Evolutionary conservation across 2,888 invertebrate species (phyloP).

Genomic region (Stenodera caucasica): DNA sequence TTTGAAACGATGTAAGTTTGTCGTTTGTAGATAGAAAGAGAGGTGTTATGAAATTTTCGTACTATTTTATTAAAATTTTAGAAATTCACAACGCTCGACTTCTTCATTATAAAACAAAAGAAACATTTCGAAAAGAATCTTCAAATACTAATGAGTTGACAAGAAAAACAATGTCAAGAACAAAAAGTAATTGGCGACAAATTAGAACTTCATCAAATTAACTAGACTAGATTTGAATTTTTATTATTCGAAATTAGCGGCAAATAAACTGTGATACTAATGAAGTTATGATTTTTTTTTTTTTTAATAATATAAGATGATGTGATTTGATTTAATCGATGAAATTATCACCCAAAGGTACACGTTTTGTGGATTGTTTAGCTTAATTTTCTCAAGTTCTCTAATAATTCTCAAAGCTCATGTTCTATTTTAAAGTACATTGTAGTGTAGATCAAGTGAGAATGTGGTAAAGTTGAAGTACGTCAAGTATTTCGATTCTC

Average conservation of each 20-base stretch:
- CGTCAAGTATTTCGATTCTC: constrained; percentile 14
- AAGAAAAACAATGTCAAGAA: constrained; percentile 23
- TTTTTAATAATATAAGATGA: not conserved
- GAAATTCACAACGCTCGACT: not conserved
- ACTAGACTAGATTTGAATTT: constrained; percentile 16
- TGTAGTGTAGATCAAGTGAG: constrained; percentile 7
- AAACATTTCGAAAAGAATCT: constrained; percentile 17
- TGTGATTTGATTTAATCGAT: not conserved
- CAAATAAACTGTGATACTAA: too few relatives aligned
- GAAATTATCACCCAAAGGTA: not conserved
- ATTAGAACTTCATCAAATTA: constrained; percentile 21
- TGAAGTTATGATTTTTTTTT: too few relatives aligned
- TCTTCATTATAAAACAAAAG: constrained; percentile 8
- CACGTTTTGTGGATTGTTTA: constrained; percentile 3
- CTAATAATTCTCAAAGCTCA: constrained; percentile 8
- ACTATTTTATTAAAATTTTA: constrained; percentile 12
- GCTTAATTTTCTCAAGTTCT: not conserved
- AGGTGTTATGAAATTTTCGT: not conserved
- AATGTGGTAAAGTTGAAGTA: constrained; percentile 5
- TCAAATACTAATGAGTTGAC: constrained; percentile 23
- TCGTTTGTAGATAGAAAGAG: not conserved
- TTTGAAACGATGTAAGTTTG: constrained; percentile 7
- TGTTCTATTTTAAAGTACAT: constrained; percentile 3
- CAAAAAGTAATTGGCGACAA: constrained; percentile 22
- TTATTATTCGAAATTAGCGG: constrained; percentile 11